Percentiles rank a stretch among this genome's conserved stretches.
Conservation (phyloP, 2,113 vertebrate genomes). For the Hemibagrus wyckioides region DNA sequence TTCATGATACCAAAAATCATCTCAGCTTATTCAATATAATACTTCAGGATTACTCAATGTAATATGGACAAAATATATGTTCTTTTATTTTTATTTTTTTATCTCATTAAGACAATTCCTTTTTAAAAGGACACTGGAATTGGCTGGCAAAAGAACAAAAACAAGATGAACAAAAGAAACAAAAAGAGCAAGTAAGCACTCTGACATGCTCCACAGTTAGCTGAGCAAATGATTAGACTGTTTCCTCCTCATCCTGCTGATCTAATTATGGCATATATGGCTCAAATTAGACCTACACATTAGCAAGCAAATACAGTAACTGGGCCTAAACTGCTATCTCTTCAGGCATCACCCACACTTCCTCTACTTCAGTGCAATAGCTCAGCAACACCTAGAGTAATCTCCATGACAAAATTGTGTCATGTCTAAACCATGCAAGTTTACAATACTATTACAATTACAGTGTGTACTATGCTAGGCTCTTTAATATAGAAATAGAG, state of each 20-base stretch:
- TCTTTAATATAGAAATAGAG: neutral
- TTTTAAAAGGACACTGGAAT: neutral
- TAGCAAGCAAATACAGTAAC: slow-evolving; percentile 44
- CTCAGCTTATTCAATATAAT: neutral
- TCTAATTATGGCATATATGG: slow-evolving; percentile 52
- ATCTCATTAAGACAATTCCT: neutral
- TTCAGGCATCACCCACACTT: slow-evolving; percentile 34
- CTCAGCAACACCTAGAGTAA: neutral
- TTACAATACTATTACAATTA: neutral
- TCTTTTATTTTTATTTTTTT: too few relatives aligned
- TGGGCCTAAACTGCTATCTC: slow-evolving; percentile 35
- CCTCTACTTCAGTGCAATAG: slow-evolving; percentile 42
- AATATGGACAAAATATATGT: neutral
- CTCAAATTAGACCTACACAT: slow-evolving; percentile 32
- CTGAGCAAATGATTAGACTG: slow-evolving; percentile 45
- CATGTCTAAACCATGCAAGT: neutral
- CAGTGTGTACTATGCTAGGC: neutral
- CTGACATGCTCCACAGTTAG: slow-evolving; percentile 46
- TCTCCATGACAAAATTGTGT: neutral
- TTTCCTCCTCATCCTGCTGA: slow-evolving; percentile 47
- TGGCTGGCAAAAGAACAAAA: neutral
- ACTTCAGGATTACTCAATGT: neutral
- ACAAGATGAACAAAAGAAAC: too few relatives aligned
- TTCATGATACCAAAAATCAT: neutral
- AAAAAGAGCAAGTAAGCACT: slow-evolving; percentile 36